phyloP scores from a whole-genome alignment of 2,888 invertebrate species.

The Xestia sexstrigata region DNA sequence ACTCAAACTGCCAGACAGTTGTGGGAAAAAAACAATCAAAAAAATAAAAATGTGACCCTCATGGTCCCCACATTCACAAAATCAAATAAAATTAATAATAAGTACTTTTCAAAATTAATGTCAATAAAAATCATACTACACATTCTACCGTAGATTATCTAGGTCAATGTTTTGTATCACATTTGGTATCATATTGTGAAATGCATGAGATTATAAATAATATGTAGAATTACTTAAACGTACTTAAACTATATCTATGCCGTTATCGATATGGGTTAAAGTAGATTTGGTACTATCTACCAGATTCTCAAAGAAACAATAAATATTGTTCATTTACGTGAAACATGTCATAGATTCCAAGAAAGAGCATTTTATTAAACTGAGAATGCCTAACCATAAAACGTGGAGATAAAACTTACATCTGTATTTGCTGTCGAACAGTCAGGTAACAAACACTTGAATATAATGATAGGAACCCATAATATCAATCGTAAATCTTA shows the following conservation, averaged over 20 bases:
- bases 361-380: background rate
- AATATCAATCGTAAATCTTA: background rate
- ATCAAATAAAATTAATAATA: no score
- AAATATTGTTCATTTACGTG: background rate
- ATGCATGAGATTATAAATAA: conserved; percentile 15
- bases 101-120: no score
- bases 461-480: background rate
- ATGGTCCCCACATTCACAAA: no score
- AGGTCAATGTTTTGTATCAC: conserved; percentile 40
- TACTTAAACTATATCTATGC: background rate
- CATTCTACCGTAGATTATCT: conserved; percentile 19
- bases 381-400: background rate
- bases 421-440: background rate
- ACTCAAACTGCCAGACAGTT: no score
- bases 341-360: background rate
- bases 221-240: background rate
- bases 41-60: no score
- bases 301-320: background rate
- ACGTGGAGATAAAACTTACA: background rate
- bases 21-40: no score
- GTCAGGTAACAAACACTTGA: background rate
- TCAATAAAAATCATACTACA: no score
- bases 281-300: background rate
- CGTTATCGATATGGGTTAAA: conserved; percentile 7
- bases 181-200: conserved; percentile 24